These are phyloP conservation scores for Crematogaster levior DNA, from an alignment of 2,888 invertebrate genomes.

Conservation along the genomic window DNA sequence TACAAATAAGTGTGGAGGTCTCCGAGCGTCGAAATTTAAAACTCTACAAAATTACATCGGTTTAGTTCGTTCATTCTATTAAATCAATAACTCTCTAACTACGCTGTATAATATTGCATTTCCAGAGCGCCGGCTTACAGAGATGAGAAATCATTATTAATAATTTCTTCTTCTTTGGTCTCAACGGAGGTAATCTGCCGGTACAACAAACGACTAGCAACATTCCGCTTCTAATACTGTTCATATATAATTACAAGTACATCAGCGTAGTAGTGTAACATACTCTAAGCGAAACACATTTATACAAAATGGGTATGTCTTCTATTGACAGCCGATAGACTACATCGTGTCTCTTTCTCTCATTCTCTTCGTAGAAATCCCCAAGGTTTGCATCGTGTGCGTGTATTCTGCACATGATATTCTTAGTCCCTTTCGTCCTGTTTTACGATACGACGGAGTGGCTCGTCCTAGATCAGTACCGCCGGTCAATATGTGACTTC, in stretches of 20 bases:
- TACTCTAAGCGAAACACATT: slow-evolving; percentile 1
- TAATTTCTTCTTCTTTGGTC: slow-evolving; percentile 38
- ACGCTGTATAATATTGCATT: background rate
- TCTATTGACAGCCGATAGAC: slow-evolving; percentile 5
- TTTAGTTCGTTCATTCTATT: background rate
- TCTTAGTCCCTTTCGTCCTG: slow-evolving; percentile 16
- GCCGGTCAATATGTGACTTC: slow-evolving; percentile 75
- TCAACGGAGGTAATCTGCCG: slow-evolving; percentile 37
- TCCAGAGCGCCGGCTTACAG: background rate
- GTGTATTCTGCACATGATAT: background rate
- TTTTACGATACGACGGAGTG: slow-evolving; percentile 28
- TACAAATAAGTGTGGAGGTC: background rate
- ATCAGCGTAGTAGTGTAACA: background rate
- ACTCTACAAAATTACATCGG: background rate
- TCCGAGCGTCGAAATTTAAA: background rate
- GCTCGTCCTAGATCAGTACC: background rate
- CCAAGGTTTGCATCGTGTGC: background rate
- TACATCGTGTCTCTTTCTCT: background rate
- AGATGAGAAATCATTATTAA: slow-evolving; percentile 8
- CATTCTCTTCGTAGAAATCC: background rate
- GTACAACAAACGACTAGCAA: slow-evolving; percentile 39
- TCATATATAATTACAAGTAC: slow-evolving; percentile 38
- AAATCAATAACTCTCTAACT: slow-evolving; percentile 2
- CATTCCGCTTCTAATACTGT: slow-evolving; percentile 27
- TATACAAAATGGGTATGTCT: background rate